Base-by-base conservation (phyloP, 2,888 invertebrate species). In the Augochlorella aurata region DNA sequence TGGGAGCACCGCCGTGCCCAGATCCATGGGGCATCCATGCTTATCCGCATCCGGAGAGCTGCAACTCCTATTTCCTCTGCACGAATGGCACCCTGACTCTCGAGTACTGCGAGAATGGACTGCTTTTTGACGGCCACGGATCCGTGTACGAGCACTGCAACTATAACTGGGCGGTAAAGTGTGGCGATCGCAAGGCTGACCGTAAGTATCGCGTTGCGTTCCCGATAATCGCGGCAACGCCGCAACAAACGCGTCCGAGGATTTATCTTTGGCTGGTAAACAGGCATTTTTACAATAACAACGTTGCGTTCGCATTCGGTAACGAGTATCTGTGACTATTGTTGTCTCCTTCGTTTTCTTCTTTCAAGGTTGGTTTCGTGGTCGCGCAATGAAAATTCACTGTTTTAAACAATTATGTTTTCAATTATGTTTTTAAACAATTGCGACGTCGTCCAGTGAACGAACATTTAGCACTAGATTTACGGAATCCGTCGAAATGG, bases 141-240 rank as follows among this genome's bases (percentile, higher is more conserved):
- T 96, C 96, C 29, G 97, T 97, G 0, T 97, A 98, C 94, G 96
- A 98, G 93, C 98, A 98, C 94, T 98, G 98, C 95, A 98, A 98
- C 95, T 98, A 98, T 94, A 95, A 97, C 94, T 98, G 98, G 98
- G 98, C 97, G 16, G 98, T 97, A 4, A 96, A 98, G 86, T 98
- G 98, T 91, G 98, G 97, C 71, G 94, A 95, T 76, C 96, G 97
- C 89, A 96, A 97, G 92, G 96, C 96, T 90, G 97, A 98, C 90
- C 94, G 97, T 98, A 94, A 96, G 97, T 94, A 90, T 79, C 72
- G 24, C 49, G 47, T 79, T 81, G 80, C 78, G 69, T 14, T 72
- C 54, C 49, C 74, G n/a, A 71, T 74, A 68, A 61, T 63, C 29
- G 49, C 24, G 16, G 10, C 68, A 38, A 61, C 67, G 72, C 71